Conservation (phyloP, 2,113 vertebrate species). For the Litocranius walleri region DNA sequence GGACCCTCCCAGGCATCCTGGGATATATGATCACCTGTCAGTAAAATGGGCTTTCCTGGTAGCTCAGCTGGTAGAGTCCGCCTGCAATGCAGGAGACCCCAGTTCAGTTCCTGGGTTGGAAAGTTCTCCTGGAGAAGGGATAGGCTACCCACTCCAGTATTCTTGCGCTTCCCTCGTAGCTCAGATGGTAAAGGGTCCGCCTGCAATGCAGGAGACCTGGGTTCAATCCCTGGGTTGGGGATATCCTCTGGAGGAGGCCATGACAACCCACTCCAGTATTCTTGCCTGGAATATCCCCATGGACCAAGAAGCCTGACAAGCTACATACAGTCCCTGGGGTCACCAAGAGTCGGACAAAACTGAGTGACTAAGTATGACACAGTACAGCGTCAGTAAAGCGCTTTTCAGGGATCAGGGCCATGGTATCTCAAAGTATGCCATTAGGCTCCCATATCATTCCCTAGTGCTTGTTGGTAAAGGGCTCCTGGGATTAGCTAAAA, state of each 20-base stretch:
- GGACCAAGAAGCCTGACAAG: not conserved
- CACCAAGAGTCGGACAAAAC: not conserved
- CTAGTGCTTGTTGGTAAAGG: not conserved
- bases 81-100: not conserved
- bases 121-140: not conserved
- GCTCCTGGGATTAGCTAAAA: not conserved
- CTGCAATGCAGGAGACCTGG: not conserved
- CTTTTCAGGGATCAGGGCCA: not conserved
- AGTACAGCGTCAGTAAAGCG: not conserved
- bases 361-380: not conserved
- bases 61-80: not conserved
- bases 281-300: not conserved
- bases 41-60: not conserved
- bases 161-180: rapidly evolving
- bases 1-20: not conserved
- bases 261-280: not conserved
- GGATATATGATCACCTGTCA: not conserved
- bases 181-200: not conserved
- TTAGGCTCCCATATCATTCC: too few species aligned
- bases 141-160: not conserved
- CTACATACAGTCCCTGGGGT: not conserved
- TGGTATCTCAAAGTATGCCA: not conserved
- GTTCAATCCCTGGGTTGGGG: not conserved
- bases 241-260: not conserved
- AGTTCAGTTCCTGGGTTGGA: not conserved